Evolutionary conservation across 2,113 vertebrate genomes (phyloP).

Genomic region (Cheirogaleus medius): DNA sequence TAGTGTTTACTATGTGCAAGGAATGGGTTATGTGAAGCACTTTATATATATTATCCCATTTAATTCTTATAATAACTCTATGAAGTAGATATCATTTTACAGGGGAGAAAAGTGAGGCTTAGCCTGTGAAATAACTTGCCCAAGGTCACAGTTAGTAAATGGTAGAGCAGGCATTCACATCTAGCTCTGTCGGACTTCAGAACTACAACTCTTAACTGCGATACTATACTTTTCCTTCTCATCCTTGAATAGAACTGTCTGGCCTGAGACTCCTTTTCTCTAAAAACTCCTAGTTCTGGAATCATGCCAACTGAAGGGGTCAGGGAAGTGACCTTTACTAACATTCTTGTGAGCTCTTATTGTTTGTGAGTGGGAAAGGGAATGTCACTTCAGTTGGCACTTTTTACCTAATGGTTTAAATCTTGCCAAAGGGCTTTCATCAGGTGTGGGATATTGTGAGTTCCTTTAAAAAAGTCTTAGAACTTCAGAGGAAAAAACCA

Average conservation of each 20-base stretch:
- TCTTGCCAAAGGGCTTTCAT: background rate
- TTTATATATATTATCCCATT: background rate
- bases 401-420: conserved; percentile 55
- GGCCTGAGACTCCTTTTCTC: conserved; percentile 19
- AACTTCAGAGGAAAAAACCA: background rate
- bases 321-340: conserved; percentile 31
- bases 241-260: conserved; percentile 47
- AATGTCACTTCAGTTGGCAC: background rate
- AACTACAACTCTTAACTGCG: background rate
- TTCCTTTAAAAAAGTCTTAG: background rate
- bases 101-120: conserved; percentile 18
- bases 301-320: background rate
- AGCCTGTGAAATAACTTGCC: background rate
- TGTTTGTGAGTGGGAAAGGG: conserved; percentile 34
- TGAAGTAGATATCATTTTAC: conserved; percentile 5
- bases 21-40: background rate
- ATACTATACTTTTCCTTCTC: background rate
- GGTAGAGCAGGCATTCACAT: background rate
- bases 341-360: conserved; percentile 20
- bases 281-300: conserved; percentile 44
- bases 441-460: conserved; percentile 3
- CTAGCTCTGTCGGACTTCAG: background rate
- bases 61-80: conserved; percentile 13
- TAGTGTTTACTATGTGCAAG: conserved; percentile 30
- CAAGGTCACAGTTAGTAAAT: conserved; percentile 16